A percentile compares a stretch with the other conserved stretches of the same genome.
phyloP scores from a whole-genome alignment of 2,888 invertebrate species.

The Sesamia inferens region DNA sequence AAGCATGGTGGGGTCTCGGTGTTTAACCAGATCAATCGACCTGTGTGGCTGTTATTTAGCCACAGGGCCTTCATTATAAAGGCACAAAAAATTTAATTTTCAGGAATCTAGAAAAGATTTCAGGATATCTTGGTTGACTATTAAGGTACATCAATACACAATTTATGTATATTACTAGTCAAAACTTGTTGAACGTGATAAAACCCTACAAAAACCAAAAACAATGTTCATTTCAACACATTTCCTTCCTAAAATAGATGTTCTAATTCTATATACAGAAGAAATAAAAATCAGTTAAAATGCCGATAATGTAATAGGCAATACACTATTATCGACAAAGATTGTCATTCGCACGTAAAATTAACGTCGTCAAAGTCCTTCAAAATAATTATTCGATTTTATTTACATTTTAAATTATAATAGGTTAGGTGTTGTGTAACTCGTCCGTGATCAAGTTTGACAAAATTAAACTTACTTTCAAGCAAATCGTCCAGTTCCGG shows the following conservation, averaged over 20 bases:
- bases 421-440: slow-evolving; percentile 81
- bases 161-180: too few relatives aligned
- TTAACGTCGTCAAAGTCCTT: slow-evolving; percentile 29
- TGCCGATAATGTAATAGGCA: background rate
- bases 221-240: background rate
- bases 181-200: background rate
- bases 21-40: too few relatives aligned
- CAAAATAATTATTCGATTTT: slow-evolving; percentile 48
- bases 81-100: too few relatives aligned
- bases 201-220: background rate
- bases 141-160: background rate
- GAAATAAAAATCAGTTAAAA: background rate
- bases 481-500: slow-evolving; percentile 93
- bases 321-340: background rate
- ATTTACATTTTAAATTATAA: slow-evolving; percentile 50
- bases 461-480: slow-evolving; percentile 91
- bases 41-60: too few relatives aligned
- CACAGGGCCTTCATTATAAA: too few relatives aligned
- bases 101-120: background rate
- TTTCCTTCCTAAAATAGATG: background rate
- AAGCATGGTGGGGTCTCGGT: too few relatives aligned
- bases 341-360: background rate
- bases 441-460: slow-evolving; percentile 52
- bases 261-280: background rate
- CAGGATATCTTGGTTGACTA: background rate